Evolutionary conservation across 2,888 invertebrate genomes (phyloP).

Genomic region (Synanthedon tipuliformis): DNA sequence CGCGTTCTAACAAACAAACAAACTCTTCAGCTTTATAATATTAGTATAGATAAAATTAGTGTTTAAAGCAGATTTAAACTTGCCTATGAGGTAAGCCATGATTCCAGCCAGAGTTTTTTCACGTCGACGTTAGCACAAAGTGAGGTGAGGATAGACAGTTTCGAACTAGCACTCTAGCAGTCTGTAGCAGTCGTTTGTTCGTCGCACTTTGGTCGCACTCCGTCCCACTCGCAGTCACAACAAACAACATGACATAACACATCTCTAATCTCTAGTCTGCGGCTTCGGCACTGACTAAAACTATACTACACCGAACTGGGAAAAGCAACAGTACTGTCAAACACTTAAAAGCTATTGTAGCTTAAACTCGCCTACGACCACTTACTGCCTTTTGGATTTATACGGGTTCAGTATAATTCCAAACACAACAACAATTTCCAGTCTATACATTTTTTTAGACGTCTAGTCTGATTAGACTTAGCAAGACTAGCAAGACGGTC

Average conservation of each 20-base stretch:
- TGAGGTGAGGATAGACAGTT: slow-evolving; percentile 24
- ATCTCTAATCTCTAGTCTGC: slow-evolving; percentile 10
- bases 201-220: no score
- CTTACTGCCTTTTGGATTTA: slow-evolving; percentile 6
- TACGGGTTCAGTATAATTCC: not conserved
- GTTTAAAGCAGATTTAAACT: slow-evolving; percentile 16
- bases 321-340: no score
- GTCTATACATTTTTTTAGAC: no score
- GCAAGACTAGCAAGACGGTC: no score
- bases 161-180: no score
- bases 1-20: no score
- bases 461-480: no score
- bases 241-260: slow-evolving; percentile 5
- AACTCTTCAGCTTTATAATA: no score
- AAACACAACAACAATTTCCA: not conserved
- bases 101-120: slow-evolving; percentile 22
- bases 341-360: no score
- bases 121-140: slow-evolving; percentile 23
- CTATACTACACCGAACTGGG: slow-evolving; percentile 14
- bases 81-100: slow-evolving; percentile 60
- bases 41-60: no score
- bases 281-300: slow-evolving; percentile 13
- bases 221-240: no score
- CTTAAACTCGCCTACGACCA: not conserved
- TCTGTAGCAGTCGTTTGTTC: slow-evolving; percentile 5